These are phyloP conservation scores for Bubo blakistoni DNA, from an alignment of 2,113 vertebrate species.

Conservation along the genomic window DNA sequence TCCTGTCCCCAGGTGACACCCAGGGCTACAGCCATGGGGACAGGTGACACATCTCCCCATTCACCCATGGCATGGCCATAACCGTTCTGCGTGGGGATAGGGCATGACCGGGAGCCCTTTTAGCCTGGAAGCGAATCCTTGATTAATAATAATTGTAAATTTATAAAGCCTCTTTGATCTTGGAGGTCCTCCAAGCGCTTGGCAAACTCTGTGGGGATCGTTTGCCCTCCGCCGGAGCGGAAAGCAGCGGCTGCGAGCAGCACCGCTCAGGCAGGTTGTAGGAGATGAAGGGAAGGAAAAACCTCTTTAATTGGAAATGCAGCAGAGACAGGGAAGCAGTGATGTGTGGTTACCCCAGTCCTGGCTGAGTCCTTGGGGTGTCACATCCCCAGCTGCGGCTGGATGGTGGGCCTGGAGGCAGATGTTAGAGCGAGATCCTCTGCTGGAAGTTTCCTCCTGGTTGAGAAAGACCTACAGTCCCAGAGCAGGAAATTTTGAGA, in stretches of 20 bases:
- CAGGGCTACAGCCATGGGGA: not conserved
- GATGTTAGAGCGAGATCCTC: not conserved
- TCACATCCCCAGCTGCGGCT: not conserved
- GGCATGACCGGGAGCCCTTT: not conserved
- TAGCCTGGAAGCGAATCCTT: not conserved
- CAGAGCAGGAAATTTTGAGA: not conserved
- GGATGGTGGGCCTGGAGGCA: not conserved
- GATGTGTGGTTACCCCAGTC: rapidly evolving
- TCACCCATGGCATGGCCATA: rapidly evolving
- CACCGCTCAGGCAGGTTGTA: not conserved
- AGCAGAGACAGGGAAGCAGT: not conserved
- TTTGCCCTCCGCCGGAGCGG: rapidly evolving
- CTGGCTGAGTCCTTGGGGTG: not conserved
- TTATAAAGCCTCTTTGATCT: not conserved
- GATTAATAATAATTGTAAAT: not conserved
- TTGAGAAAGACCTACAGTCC: not conserved
- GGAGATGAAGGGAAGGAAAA: not conserved
- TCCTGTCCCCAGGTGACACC: not conserved
- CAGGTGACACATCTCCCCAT: not conserved
- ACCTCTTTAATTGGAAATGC: not conserved
- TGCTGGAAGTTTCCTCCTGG: not conserved
- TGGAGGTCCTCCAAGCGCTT: not conserved
- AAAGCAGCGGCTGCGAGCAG: not conserved
- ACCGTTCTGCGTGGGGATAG: not conserved
- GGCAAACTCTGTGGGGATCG: not conserved